These are phyloP conservation scores for Rhinichthys osculus DNA, from an alignment of 2,797 vertebrate species.

Conservation along the genomic window DNA sequence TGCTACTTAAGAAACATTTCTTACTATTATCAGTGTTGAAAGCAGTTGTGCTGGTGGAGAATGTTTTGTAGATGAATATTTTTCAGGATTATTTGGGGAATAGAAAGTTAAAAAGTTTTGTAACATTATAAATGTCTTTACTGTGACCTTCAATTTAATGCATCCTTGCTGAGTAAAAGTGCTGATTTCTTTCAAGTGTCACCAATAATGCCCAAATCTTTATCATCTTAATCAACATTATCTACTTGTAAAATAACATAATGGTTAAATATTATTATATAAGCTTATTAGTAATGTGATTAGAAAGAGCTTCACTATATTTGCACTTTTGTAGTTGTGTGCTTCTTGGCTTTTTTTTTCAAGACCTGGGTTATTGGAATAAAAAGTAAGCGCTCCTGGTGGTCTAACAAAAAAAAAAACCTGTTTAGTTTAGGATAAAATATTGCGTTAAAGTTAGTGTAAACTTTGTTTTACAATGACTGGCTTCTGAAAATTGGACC, in stretches of 20 bases:
- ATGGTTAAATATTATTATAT: not conserved
- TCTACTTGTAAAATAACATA: not conserved
- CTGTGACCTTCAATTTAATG: not conserved
- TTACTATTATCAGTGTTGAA: not conserved
- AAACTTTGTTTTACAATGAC: constrained; percentile 31
- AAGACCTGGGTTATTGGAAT: constrained; percentile 18
- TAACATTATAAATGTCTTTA: not conserved
- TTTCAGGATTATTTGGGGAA: not conserved
- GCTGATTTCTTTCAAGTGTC: not conserved
- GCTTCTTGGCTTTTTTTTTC: not conserved
- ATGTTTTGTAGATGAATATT: not conserved
- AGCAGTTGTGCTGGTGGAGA: not conserved
- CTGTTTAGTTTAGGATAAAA: constrained; percentile 41
- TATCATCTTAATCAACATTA: not conserved
- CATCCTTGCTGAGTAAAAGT: not conserved
- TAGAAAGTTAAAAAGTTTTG: not conserved
- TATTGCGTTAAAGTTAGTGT: constrained; percentile 14
- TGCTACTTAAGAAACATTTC: not conserved
- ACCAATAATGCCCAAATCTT: not conserved
- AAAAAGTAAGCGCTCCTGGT: constrained; percentile 8
- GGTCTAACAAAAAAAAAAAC: constrained; percentile 19
- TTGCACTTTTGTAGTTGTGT: not conserved
- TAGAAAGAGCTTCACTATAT: not conserved
- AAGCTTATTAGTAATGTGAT: not conserved
- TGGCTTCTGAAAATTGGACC: constrained; percentile 18